A percentile compares a stretch with the other conserved stretches of the same genome.
Conservation (phyloP, 1,140 invertebrate genomes). For the Wiebesia pumilae region DNA sequence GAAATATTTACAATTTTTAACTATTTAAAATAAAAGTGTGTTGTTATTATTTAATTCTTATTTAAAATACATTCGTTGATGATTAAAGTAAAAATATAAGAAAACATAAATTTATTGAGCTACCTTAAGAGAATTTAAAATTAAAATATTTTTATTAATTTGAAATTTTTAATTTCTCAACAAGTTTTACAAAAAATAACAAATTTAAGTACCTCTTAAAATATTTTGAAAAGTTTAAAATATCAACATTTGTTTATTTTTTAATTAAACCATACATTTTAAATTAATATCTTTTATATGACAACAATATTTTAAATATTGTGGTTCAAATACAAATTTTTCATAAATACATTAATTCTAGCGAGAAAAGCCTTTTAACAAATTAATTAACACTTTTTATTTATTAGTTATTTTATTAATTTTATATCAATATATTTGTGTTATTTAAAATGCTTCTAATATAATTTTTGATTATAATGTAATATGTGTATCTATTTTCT, state of each 20-base stretch:
- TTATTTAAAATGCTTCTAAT: neutral
- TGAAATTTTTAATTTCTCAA: too few species aligned
- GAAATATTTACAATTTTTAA: neutral
- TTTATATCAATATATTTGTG: neutral
- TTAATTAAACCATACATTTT: too few species aligned
- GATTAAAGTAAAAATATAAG: too few species aligned
- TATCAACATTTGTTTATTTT: neutral
- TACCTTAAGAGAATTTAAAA: too few species aligned
- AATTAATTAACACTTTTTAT: neutral
- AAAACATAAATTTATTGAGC: too few species aligned
- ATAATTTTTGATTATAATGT: neutral
- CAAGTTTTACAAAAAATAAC: too few species aligned
- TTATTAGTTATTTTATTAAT: neutral
- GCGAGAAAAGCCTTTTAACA: neutral
- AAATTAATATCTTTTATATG: neutral
- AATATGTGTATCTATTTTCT: too few species aligned
- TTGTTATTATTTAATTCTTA: neutral
- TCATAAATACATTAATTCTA: too few species aligned
- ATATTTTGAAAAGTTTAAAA: neutral
- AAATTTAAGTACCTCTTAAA: neutral
- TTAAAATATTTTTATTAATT: too few species aligned
- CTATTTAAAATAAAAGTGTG: neutral
- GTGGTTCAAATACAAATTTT: too few species aligned
- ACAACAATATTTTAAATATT: neutral
- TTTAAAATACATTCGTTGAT: too few species aligned